A percentile compares a stretch with the other conserved stretches of the same genome.
Evolutionary conservation across 2,113 vertebrate species (phyloP).

Genomic region (Phalacrocorax brasilianus): DNA sequence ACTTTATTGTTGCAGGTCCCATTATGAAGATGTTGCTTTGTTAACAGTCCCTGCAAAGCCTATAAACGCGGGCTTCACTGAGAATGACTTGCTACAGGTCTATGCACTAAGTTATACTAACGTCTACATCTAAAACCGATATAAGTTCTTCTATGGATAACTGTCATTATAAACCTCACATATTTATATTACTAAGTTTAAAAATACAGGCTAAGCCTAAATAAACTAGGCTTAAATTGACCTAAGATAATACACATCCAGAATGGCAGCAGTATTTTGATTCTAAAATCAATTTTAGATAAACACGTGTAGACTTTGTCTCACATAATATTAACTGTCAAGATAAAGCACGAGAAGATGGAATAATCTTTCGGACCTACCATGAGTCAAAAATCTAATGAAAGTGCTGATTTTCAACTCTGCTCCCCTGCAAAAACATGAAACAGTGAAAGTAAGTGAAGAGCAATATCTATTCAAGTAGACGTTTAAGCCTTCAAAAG

Average conservation of each 20-base stretch:
- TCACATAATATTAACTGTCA: not conserved
- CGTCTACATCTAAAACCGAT: not conserved
- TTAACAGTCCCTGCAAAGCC: not conserved
- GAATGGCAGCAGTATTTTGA: not conserved
- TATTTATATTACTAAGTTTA: not conserved
- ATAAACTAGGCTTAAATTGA: not conserved
- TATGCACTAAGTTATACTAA: not conserved
- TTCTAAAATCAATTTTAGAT: conserved; percentile 30
- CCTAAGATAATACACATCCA: not conserved
- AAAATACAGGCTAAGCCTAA: not conserved
- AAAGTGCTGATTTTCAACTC: not conserved
- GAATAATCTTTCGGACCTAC: not conserved
- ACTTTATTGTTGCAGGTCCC: not conserved
- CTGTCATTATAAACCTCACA: not conserved
- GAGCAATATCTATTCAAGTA: not conserved
- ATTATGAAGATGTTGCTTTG: not conserved
- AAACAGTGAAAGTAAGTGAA: not conserved
- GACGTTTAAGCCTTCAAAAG: not conserved
- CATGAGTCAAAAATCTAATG: not conserved
- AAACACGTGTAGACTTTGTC: not conserved
- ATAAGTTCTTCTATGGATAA: not conserved
- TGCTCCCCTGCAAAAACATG: fast-evolving
- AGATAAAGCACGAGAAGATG: not conserved
- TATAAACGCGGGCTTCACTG: not conserved
- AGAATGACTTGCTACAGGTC: not conserved